Evolutionary conservation across 2,797 vertebrate genomes (phyloP).

Genomic region (Euthynnus affinis): DNA sequence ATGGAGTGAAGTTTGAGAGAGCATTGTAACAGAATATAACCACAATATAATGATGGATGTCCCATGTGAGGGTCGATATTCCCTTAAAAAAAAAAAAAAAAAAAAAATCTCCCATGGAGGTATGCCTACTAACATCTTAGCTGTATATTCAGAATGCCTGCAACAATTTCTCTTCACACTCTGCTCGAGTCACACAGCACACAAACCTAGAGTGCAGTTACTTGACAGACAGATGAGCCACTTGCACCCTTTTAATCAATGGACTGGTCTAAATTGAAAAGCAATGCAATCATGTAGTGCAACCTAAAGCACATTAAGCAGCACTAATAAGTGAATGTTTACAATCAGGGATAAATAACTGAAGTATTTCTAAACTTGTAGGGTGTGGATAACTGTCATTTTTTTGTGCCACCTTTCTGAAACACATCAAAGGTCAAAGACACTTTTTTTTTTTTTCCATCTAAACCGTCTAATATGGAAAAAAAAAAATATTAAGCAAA

Average conservation of each 20-base stretch:
- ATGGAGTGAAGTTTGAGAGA: conserved; percentile 44
- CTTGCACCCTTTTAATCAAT: background rate
- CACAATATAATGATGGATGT: conserved; percentile 64
- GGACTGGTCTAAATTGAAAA: background rate
- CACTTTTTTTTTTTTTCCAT: background rate
- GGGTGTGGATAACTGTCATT: background rate
- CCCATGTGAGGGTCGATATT: conserved; percentile 57
- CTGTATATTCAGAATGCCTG: conserved; percentile 8
- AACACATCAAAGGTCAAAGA: background rate
- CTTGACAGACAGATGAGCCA: too few species aligned
- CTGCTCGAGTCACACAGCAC: conserved; percentile 4
- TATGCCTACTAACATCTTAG: background rate
- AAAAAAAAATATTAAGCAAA: background rate
- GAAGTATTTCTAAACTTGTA: background rate
- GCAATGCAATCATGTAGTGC: background rate
- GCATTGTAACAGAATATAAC: conserved; percentile 61
- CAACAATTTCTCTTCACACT: background rate
- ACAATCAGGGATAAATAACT: background rate
- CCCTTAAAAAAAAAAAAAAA: conserved; percentile 58
- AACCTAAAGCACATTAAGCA: background rate
- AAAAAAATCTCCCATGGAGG: conserved; percentile 34
- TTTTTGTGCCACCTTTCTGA: background rate
- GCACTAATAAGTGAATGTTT: background rate
- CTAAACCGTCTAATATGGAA: background rate
- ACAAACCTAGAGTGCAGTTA: too few species aligned